Evolutionary conservation across 1,140 invertebrate species (phyloP).

Genomic region (Conus ventricosus): DNA sequence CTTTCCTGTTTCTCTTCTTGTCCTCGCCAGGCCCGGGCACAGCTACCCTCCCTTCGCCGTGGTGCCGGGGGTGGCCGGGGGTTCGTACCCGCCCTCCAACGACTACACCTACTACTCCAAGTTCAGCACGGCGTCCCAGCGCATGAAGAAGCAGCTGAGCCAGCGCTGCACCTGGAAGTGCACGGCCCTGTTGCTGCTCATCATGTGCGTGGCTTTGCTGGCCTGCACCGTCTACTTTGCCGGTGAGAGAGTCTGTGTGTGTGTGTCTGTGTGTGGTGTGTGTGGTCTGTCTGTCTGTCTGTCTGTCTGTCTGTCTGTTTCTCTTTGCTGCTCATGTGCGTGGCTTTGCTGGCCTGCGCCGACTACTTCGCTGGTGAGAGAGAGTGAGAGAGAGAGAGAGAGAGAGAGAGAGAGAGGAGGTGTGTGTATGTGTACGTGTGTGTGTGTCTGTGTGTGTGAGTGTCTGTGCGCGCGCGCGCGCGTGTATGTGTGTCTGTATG

Average conservation of each 20-base stretch:
- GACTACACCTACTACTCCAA: constrained; percentile 90
- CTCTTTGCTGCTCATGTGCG: too few relatives aligned
- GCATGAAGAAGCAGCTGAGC: constrained; percentile 69
- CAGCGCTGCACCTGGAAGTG: constrained; percentile 89
- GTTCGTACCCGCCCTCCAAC: constrained; percentile 84
- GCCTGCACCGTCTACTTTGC: constrained; percentile 90
- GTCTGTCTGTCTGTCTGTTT: too few relatives aligned
- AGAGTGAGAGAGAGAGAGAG: too few relatives aligned
- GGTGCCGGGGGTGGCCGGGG: constrained; percentile 80
- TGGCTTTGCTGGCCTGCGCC: too few relatives aligned
- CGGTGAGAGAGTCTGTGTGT: constrained; percentile 80
- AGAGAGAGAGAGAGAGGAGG: too few relatives aligned
- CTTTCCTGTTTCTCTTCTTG: constrained; percentile 8
- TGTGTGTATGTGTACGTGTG: too few relatives aligned
- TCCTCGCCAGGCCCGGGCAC: constrained; percentile 76
- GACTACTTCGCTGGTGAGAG: too few relatives aligned
- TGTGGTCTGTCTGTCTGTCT: too few relatives aligned
- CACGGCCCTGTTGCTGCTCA: constrained; percentile 89
- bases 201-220: constrained; percentile 86
- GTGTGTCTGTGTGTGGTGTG: neutral
- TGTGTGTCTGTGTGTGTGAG: too few relatives aligned
- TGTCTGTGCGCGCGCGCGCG: neutral
- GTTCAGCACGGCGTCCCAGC: constrained; percentile 89
- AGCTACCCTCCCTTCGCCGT: constrained; percentile 78
- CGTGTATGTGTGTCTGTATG: neutral